Base-by-base conservation (phyloP, 2,888 invertebrate species). In the Latrodectus elegans region DNA sequence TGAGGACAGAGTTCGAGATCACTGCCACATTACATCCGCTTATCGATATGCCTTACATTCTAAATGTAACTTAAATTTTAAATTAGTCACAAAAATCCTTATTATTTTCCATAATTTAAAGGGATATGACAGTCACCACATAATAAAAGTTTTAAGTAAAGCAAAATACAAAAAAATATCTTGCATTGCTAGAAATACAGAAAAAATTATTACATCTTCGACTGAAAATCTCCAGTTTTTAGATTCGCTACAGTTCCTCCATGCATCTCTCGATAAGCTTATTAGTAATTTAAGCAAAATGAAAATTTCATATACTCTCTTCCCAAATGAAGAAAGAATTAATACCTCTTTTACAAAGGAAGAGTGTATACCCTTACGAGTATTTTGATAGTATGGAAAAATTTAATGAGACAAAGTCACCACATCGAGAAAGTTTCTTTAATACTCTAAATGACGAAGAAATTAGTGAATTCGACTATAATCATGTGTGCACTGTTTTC, bases 401-500 rank as follows among this genome's bases (percentile, higher is more conserved):
- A 76, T 76, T 64, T 11, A n/a, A 49, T 1, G 76, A 38, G 15
- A 64, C 76, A 1, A 8, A 10, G 0, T 26, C 64, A 4, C 75
- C 75, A 26, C 17, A 2, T 8, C n/a, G 11, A 14, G 26, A 26
- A 12, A n/a, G 15, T 8, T 72, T 72, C 15, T 17, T 72, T 17
- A 72, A 72, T 15, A 12, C 51, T 51, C 15, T 72, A 72, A 49
- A 15, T 72, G 55, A n/a, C 6, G 51, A 72, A 10, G 1, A 14
- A 8, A 55, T 75, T 53, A 26, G 22, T 26, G 75, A 12, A 2
- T 11, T 17, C 1, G 26, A 75, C n/a, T 75, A 75, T 26, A 38
- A 8, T 3, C 75, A 90, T 79, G 90, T 90, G 0, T 74, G 87
- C 60, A 78, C 88, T 3, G 90, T 91, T 3, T 91, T 90, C 90